Evolutionary conservation across 2,113 vertebrate species (phyloP).

Genomic region (Aleadryas rufinucha): DNA sequence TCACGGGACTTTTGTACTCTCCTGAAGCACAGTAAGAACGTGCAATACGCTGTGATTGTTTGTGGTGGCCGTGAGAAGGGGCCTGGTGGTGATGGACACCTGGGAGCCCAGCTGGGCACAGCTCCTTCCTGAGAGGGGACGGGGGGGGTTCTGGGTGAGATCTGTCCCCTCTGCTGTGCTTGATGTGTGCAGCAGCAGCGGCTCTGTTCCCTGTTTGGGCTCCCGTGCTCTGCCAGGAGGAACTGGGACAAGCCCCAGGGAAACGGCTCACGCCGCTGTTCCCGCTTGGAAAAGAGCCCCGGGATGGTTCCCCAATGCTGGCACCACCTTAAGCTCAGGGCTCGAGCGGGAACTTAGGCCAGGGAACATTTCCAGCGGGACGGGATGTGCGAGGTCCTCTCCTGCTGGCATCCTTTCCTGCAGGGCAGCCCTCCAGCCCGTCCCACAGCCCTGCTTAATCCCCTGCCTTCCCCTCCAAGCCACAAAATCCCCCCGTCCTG

Average conservation of each 20-base stretch:
- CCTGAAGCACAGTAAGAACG: background rate
- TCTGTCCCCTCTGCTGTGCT: accelerated
- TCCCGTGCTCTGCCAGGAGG: background rate
- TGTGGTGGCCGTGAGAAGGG: background rate
- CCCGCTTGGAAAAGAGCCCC: background rate
- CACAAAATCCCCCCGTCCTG: accelerated
- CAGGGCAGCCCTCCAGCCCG: background rate
- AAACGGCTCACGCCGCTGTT: accelerated
- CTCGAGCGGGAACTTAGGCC: background rate
- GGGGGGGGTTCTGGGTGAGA: accelerated
- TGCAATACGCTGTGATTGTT: background rate
- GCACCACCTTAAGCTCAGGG: background rate
- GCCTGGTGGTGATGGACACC: background rate
- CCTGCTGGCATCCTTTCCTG: background rate
- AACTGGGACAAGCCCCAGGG: background rate
- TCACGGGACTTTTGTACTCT: background rate
- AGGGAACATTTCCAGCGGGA: background rate
- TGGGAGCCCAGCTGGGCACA: background rate
- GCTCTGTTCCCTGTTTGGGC: background rate
- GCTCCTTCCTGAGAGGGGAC: background rate
- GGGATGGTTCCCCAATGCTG: background rate
- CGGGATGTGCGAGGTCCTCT: background rate
- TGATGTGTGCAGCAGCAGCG: background rate
- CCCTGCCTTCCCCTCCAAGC: background rate
- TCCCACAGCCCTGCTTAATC: background rate